Base-by-base conservation (phyloP, 1,140 invertebrate genomes). In the Musca vetustissima region DNA sequence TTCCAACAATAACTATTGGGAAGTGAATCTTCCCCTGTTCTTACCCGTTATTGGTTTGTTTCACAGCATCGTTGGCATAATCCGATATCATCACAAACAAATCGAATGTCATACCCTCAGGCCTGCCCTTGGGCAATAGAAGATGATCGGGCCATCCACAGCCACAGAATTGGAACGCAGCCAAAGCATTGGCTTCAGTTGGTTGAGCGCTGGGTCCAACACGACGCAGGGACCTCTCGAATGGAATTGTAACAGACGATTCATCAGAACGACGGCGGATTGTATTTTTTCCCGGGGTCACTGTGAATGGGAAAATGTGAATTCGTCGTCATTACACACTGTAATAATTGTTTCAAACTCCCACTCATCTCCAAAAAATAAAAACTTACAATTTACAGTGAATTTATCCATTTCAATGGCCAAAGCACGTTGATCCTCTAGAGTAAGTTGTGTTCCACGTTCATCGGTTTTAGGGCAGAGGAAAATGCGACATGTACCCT, bases 171-270 rank as follows among this genome's bases (percentile, higher is more conserved):
- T 83, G 83, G 75, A 85, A 85, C 43, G 77, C 74, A 11, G 67
- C 81, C 77, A 78, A 53, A 66, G 78, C 73, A 36, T 75, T 73
- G 13, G 74, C 69, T 21, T 73, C 77, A 28, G 71, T 79, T 2
- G 80, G 74, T 36, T 75, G 74, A 61, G 75, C 72, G 36, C 47
- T 70, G 13, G 72, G 73, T 13, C 83, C 84, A 43, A 90, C 75
- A 67, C 89, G 84, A n/a, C 87, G 82, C 83, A 90, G 90, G 4
- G 87, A 89, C 36, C 85, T 83, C 52, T 89, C 88, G 69, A 87
- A 88, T 6, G 89, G 87, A 74, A 90, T 88, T 1, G 89, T 89
- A 13, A 91, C 85, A 17, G 85, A 85, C 1, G 88, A 89, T 0
- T 89, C 83, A 0, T 74, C 78, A 0, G 88, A 90, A 2, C 76